phyloP scores from a whole-genome alignment of 2,113 vertebrate genomes.

The Heliornis fulica region DNA sequence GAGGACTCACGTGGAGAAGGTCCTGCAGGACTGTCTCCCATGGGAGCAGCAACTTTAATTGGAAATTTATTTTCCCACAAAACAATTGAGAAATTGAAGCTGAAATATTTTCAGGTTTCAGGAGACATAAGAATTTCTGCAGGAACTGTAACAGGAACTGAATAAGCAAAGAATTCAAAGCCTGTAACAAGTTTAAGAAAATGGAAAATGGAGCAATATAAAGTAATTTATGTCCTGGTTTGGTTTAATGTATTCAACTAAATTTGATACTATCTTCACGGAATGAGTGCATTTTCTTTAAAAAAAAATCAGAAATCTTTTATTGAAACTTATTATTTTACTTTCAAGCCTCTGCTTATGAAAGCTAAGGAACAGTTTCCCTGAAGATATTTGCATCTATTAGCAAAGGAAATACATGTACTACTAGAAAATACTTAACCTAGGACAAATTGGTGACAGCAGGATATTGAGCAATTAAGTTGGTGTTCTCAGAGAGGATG shows the following conservation, averaged over 20 bases:
- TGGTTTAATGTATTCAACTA: slow-evolving; percentile 3
- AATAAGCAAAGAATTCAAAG: background rate
- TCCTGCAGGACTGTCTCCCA: too few relatives aligned
- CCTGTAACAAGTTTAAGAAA: background rate
- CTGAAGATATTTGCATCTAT: slow-evolving; percentile 17
- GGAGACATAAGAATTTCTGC: background rate
- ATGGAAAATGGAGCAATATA: background rate
- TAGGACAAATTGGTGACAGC: slow-evolving; percentile 18
- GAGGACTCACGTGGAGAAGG: too few relatives aligned
- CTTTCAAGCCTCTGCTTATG: slow-evolving; percentile 37
- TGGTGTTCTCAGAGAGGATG: background rate
- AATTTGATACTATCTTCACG: slow-evolving; percentile 9
- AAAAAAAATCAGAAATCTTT: background rate
- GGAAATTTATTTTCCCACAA: background rate
- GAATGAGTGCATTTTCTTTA: background rate
- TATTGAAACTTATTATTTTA: background rate
- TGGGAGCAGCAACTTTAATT: background rate
- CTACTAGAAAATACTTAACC: slow-evolving; percentile 48
- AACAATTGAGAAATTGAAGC: background rate
- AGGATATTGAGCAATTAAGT: slow-evolving; percentile 8
- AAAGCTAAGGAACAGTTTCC: background rate
- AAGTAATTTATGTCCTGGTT: background rate
- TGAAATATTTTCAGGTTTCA: background rate
- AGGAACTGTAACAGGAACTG: background rate
- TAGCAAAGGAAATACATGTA: slow-evolving; percentile 35